phyloP scores from a whole-genome alignment of 92 coral and sea anemone species.

The Hydrozoanthus gracilis region DNA sequence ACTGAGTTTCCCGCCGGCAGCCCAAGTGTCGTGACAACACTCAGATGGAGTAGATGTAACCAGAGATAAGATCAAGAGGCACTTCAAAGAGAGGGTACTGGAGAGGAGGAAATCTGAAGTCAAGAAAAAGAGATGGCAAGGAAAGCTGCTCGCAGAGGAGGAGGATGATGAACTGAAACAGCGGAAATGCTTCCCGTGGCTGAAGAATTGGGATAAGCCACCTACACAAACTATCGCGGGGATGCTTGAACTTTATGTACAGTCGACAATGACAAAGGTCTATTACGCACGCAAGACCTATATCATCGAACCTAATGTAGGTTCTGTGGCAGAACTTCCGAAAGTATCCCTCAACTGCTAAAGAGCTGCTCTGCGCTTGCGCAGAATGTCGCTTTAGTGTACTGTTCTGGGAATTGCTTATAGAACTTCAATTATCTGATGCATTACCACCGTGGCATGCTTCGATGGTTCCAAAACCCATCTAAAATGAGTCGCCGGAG shows the following conservation, averaged over 20 bases:
- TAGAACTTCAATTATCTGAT: too few relatives aligned
- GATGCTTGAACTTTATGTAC: constrained; percentile 28
- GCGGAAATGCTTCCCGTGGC: constrained; percentile 19
- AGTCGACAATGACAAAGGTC: constrained; percentile 19
- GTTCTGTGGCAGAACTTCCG: background rate
- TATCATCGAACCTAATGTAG: background rate
- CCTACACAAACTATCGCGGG: constrained; percentile 27
- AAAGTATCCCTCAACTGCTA: background rate
- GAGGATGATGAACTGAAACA: background rate
- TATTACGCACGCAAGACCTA: constrained; percentile 28
- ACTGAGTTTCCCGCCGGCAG: too few relatives aligned
- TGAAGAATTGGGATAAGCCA: constrained; percentile 25
- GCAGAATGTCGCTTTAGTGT: background rate
- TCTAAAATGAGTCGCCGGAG: too few relatives aligned
- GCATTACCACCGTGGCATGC: too few relatives aligned
- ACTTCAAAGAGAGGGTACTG: background rate
- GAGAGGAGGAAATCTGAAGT: background rate
- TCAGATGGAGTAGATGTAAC: constrained; percentile 23
- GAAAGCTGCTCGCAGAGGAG: background rate
- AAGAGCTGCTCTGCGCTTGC: background rate
- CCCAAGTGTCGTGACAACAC: background rate
- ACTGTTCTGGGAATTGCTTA: background rate
- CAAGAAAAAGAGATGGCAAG: background rate
- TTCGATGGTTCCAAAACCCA: too few relatives aligned
- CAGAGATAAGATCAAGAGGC: constrained; percentile 31